Percentiles rank a stretch among this genome's conserved stretches.
phyloP scores from a whole-genome alignment of 1,140 invertebrate genomes.

The Latrodectus geometricus region DNA sequence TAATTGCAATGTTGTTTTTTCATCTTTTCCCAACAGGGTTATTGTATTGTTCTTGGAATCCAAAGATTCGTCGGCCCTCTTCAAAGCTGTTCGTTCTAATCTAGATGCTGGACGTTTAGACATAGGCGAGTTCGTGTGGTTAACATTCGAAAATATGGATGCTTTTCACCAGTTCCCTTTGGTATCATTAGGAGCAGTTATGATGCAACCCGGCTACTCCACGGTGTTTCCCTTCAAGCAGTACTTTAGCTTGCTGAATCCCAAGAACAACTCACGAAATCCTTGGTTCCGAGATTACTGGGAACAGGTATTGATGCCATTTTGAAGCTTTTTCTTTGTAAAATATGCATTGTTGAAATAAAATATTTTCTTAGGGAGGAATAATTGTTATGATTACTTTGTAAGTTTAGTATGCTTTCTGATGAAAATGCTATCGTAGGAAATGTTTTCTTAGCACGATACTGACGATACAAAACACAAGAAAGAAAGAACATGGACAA shows the following conservation, averaged over 20 bases:
- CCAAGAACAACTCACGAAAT: slow-evolving; percentile 65
- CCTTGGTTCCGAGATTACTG: slow-evolving; percentile 67
- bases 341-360: no score
- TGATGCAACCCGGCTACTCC: slow-evolving; percentile 62
- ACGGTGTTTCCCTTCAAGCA: slow-evolving; percentile 64
- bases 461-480: no score
- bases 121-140: slow-evolving; percentile 64
- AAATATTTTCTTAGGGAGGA: no score
- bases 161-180: slow-evolving; percentile 63
- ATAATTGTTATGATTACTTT: no score
- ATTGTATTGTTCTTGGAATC: slow-evolving; percentile 64
- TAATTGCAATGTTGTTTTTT: neutral
- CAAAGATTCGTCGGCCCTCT: slow-evolving; percentile 61
- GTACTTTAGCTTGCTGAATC: slow-evolving; percentile 64
- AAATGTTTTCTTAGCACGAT: no score
- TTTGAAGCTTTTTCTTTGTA: neutral
- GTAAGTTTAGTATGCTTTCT: no score
- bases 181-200: slow-evolving; percentile 64
- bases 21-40: slow-evolving; percentile 49
- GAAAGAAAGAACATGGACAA: no score
- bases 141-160: slow-evolving; percentile 63
- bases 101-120: slow-evolving; percentile 58
- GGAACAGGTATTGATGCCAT: slow-evolving; percentile 62
- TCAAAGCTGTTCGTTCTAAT: slow-evolving; percentile 62
- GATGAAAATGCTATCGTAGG: no score